Conservation (phyloP, 1,140 invertebrate species). For the Charaxes varanes region DNA sequence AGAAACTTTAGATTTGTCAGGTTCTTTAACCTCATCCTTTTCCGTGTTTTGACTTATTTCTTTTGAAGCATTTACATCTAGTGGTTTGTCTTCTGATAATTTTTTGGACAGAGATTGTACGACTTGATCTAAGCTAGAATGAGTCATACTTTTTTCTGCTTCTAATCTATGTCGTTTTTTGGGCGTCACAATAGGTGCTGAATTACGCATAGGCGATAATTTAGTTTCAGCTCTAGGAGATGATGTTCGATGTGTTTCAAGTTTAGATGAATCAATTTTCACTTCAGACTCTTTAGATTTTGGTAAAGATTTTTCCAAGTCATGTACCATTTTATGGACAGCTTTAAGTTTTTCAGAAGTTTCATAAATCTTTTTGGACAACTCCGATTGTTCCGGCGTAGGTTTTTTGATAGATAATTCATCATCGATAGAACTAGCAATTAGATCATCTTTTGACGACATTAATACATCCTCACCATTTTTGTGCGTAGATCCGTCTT, state of each 20-base stretch:
- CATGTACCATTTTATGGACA: slow-evolving; percentile 69
- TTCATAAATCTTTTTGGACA: slow-evolving; percentile 71
- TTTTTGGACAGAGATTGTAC: slow-evolving; percentile 70
- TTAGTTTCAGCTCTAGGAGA: slow-evolving; percentile 60
- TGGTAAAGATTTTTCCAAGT: slow-evolving; percentile 67
- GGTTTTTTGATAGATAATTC: slow-evolving; percentile 61
- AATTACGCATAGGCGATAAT: slow-evolving; percentile 47
- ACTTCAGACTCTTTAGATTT: slow-evolving; percentile 60
- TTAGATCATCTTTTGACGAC: too few species aligned
- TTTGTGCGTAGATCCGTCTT: too few species aligned
- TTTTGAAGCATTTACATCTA: slow-evolving; percentile 25
- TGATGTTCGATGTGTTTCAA: slow-evolving; percentile 42
- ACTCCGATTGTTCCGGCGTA: slow-evolving; percentile 58
- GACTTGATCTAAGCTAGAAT: slow-evolving; percentile 63
- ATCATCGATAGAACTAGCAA: slow-evolving; percentile 43
- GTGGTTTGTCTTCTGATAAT: slow-evolving; percentile 59
- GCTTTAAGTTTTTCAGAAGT: slow-evolving; percentile 71
- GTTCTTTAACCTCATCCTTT: slow-evolving; percentile 38
- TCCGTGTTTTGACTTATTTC: slow-evolving; percentile 44
- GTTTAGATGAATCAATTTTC: slow-evolving; percentile 44
- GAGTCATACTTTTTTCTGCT: slow-evolving; percentile 54
- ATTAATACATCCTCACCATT: too few species aligned
- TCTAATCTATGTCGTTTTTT: slow-evolving; percentile 75
- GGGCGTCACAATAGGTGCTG: slow-evolving; percentile 70
- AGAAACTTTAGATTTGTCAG: slow-evolving; percentile 25